A percentile compares a stretch with the other conserved stretches of the same genome.
Evolutionary conservation across 1,140 invertebrate genomes (phyloP).

Genomic region (Apis florea): DNA sequence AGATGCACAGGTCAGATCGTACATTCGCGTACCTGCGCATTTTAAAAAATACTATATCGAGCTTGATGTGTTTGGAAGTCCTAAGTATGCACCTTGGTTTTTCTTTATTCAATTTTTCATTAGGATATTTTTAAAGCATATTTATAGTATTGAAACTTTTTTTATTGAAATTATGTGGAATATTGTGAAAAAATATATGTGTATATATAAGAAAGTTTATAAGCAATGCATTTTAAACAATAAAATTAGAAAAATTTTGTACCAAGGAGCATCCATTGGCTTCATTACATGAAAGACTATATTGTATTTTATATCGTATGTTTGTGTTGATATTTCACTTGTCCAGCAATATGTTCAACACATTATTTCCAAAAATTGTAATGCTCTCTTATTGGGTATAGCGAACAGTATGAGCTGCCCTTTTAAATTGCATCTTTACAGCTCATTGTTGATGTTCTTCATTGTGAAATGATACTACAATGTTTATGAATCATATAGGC

Average conservation of each 20-base stretch:
- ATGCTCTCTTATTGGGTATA: conserved; percentile 62
- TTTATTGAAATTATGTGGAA: conserved; percentile 1
- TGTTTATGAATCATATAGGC: conserved; percentile 46
- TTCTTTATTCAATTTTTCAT: conserved; percentile 32
- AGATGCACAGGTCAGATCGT: conserved; percentile 75
- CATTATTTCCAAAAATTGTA: conserved; percentile 52
- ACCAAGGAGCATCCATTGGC: conserved; percentile 41
- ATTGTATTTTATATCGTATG: conserved; percentile 59
- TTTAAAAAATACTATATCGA: conserved; percentile 57
- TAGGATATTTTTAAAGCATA: conserved; percentile 13
- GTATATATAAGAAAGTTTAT: conserved; percentile 28
- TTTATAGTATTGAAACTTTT: not conserved
- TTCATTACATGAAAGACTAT: conserved; percentile 47
- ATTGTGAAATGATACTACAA: conserved; percentile 34
- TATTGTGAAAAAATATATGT: not conserved
- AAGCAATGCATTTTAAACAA: conserved; percentile 35
- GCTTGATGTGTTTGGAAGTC: conserved; percentile 61
- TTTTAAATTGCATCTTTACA: conserved; percentile 43
- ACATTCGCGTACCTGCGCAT: conserved; percentile 62
- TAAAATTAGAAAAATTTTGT: conserved; percentile 44
- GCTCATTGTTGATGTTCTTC: conserved; percentile 49
- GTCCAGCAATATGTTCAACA: conserved; percentile 39
- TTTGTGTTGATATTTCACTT: conserved; percentile 45
- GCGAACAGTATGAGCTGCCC: conserved; percentile 55
- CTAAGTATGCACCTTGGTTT: conserved; percentile 40